phyloP scores from a whole-genome alignment of 2,113 vertebrate genomes.

The Antechinus flavipes region DNA sequence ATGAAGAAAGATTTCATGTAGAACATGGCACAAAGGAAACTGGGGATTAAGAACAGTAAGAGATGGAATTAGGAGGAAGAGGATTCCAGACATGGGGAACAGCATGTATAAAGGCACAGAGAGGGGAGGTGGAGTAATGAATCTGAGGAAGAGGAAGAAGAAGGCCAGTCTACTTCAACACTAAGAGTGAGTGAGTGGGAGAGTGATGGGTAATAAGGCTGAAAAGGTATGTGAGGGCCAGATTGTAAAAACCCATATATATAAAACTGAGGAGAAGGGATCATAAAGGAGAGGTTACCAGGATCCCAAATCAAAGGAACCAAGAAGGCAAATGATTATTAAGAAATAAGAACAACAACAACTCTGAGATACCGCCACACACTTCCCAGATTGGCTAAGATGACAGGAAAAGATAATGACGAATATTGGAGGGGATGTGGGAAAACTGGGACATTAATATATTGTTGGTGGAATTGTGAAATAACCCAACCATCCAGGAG shows the following conservation, averaged over 20 bases:
- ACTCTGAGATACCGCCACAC: too few species aligned
- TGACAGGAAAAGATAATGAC: too few species aligned
- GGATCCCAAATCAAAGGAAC: background rate
- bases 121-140: background rate
- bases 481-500: too few species aligned
- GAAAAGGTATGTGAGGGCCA: background rate
- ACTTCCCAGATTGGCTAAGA: too few species aligned
- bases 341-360: background rate
- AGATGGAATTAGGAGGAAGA: background rate
- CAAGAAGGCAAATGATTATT: background rate
- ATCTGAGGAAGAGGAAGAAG: background rate
- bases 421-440: too few species aligned
- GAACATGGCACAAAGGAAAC: background rate
- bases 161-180: background rate
- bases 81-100: background rate
- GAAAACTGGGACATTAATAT: too few species aligned
- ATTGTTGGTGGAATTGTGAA: too few species aligned
- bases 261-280: background rate
- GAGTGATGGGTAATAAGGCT: background rate
- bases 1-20: background rate
- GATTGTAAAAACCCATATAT: background rate
- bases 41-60: background rate
- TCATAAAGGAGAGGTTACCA: background rate
- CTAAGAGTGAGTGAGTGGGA: background rate
- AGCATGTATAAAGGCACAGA: background rate